A percentile compares a stretch with the other conserved stretches of the same genome.
These are phyloP conservation scores for Phycodurus eques DNA, from an alignment of 2,113 vertebrate genomes.

Conservation along the genomic window DNA sequence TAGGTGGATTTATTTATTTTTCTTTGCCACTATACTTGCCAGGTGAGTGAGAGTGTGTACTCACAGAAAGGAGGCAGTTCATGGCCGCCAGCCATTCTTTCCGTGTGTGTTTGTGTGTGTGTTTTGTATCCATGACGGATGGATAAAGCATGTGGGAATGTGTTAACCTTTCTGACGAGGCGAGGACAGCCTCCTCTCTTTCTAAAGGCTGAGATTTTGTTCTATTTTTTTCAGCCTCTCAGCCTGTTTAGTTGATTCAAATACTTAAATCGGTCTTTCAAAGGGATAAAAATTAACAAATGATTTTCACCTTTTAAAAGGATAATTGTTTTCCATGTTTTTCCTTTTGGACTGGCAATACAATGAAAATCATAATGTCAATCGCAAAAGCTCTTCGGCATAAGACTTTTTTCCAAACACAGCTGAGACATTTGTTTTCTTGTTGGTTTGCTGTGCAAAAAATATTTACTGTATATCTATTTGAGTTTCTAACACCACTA, in stretches of 20 bases:
- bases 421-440: too few relatives aligned
- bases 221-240: slow-evolving; percentile 6
- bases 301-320: background rate
- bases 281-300: background rate
- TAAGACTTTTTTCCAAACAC: too few relatives aligned
- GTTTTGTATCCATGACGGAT: slow-evolving; percentile 44
- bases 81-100: slow-evolving; percentile 34
- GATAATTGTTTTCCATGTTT: background rate
- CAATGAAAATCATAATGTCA: too few relatives aligned
- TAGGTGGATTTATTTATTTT: slow-evolving; percentile 1
- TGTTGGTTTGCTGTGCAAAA: too few relatives aligned
- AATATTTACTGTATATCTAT: too few relatives aligned
- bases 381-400: too few relatives aligned
- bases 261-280: background rate
- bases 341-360: background rate
- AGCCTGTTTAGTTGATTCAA: background rate
- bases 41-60: slow-evolving; percentile 2
- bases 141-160: slow-evolving; percentile 51
- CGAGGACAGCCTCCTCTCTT: slow-evolving; percentile 16
- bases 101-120: slow-evolving; percentile 7
- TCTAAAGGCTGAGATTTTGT: slow-evolving; percentile 17
- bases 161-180: slow-evolving; percentile 50
- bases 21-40: slow-evolving; percentile 4
- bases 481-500: too few relatives aligned
- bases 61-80: slow-evolving; percentile 7